A percentile compares a stretch with the other conserved stretches of the same genome.
These are phyloP conservation scores for Craseonycteris thonglongyai DNA, from an alignment of 2,113 vertebrate species.

Conservation along the genomic window DNA sequence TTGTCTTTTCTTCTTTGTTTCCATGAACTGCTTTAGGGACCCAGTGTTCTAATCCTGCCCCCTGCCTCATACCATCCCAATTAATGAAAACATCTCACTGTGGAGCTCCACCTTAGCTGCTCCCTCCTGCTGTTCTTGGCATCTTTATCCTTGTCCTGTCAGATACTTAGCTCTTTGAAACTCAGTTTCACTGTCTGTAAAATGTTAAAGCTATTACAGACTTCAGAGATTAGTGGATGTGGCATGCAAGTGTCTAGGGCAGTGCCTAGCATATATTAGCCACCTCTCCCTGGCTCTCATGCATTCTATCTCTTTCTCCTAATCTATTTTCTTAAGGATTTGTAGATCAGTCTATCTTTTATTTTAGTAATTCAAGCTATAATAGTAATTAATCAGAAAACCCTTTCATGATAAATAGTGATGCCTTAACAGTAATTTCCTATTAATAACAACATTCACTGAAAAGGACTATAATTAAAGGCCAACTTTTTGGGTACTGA, in stretches of 20 bases:
- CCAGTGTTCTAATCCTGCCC: not conserved
- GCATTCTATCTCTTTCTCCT: not conserved
- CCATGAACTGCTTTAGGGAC: not conserved
- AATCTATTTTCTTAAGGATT: not conserved
- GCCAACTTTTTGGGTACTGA: not conserved
- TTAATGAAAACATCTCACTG: not conserved
- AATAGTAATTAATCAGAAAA: not conserved
- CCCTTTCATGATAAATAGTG: not conserved
- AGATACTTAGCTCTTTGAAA: not conserved
- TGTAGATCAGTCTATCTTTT: not conserved
- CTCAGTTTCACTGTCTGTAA: not conserved
- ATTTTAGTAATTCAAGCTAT: not conserved
- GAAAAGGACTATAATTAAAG: not conserved
- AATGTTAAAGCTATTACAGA: not conserved
- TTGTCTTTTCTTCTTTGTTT: not conserved
- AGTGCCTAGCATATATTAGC: accelerated
- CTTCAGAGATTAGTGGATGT: not conserved
- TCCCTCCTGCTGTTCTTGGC: not conserved
- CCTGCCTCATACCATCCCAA: accelerated
- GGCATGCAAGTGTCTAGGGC: not conserved
- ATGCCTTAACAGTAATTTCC: not conserved
- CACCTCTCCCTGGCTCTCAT: not conserved
- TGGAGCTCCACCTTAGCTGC: accelerated
- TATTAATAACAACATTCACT: not conserved
- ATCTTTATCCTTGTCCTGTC: not conserved